Percentiles rank a stretch among this genome's conserved stretches.
Conservation (phyloP, 2,888 invertebrate species). For the Crossocerus cetratus region DNA sequence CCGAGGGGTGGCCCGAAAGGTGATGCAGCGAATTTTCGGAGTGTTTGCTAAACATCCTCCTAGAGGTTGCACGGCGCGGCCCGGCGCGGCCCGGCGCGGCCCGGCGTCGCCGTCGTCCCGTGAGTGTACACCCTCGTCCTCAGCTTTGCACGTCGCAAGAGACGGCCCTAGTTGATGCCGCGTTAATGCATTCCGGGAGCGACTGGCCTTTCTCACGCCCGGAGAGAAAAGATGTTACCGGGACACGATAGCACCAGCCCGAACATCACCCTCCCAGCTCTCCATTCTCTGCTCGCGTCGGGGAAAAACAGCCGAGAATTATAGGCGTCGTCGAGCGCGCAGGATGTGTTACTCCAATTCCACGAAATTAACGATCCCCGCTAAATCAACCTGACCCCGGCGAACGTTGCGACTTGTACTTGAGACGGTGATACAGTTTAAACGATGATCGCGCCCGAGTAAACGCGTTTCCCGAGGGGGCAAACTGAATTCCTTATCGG, state of each 20-base stretch:
- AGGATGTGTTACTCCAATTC: no score
- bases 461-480: neutral
- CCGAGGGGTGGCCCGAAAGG: constrained; percentile 59
- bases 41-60: constrained; percentile 71
- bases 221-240: constrained; percentile 2
- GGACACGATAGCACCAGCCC: no score
- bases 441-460: neutral
- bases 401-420: neutral
- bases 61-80: constrained; percentile 34
- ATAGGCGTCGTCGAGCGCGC: no score
- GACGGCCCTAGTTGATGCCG: constrained; percentile 17
- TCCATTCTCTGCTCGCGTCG: no score
- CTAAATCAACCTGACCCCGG: neutral
- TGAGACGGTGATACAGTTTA: constrained; percentile 3
- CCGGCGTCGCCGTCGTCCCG: no score
- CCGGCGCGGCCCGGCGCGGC: constrained; percentile 18
- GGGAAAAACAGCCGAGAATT: no score
- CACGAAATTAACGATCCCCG: neutral
- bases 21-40: constrained; percentile 70
- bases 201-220: neutral
- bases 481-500: neutral
- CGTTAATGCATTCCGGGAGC: constrained; percentile 49
- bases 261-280: neutral
- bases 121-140: constrained; percentile 44
- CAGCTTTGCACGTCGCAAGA: constrained; percentile 30